Percentiles rank a stretch among this genome's conserved stretches.
phyloP scores from a whole-genome alignment of 2,797 vertebrate genomes.

The Mormyrus hasselquistii region DNA sequence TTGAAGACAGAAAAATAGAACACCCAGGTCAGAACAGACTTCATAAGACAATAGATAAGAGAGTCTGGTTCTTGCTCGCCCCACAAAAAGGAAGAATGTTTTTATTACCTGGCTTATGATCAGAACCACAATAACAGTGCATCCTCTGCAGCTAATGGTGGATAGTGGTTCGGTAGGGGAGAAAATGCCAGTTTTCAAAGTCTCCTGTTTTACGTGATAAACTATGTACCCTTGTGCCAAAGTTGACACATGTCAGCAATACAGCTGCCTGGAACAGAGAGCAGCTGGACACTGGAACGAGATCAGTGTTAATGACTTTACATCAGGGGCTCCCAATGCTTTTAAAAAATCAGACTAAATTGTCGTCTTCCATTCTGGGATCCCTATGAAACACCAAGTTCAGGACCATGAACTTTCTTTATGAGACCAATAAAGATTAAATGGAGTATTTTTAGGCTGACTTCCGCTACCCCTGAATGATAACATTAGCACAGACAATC shows the following conservation, averaged over 20 bases:
- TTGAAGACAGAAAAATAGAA: not conserved
- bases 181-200: not conserved
- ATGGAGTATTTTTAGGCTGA: not conserved
- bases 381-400: not conserved
- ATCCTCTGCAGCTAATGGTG: not conserved
- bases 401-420: not conserved
- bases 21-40: not conserved
- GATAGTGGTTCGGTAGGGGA: not conserved
- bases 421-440: not conserved
- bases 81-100: not conserved
- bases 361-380: not conserved
- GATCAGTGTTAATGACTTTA: not conserved
- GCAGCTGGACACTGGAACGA: not conserved
- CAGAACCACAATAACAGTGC: not conserved
- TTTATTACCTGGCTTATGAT: not conserved
- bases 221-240: not conserved
- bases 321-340: not conserved
- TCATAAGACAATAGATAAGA: constrained; percentile 1
- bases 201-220: not conserved
- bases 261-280: not conserved
- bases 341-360: not conserved
- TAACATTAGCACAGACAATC: not conserved
- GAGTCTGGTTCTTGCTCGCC: not conserved
- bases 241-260: not conserved
- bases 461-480: not conserved